Evolutionary conservation across 2,113 vertebrate species (phyloP).

Genomic region (Spermophilus dauricus): DNA sequence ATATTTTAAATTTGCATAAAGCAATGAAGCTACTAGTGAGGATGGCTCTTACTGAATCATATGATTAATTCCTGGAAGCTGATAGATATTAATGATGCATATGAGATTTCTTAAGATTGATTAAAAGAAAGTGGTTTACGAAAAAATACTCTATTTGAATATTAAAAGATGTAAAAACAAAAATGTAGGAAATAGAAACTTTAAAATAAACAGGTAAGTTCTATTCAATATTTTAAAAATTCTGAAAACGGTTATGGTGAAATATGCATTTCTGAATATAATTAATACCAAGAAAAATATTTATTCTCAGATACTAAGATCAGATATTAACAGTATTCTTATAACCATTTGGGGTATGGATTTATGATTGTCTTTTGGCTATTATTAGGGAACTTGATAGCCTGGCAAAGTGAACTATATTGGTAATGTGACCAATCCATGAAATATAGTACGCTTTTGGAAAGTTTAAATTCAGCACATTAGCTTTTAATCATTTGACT

Average conservation of each 20-base stretch:
- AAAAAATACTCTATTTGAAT: background rate
- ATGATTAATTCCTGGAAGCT: background rate
- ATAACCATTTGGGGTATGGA: background rate
- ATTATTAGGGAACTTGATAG: background rate
- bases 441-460: background rate
- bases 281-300: background rate
- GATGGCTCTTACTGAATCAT: background rate
- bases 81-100: background rate
- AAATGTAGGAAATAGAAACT: background rate
- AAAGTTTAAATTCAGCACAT: background rate
- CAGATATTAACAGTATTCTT: background rate
- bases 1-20: background rate
- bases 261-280: background rate
- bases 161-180: background rate
- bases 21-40: background rate
- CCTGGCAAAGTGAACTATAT: background rate
- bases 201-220: background rate
- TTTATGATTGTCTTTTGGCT: background rate
- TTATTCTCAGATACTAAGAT: background rate
- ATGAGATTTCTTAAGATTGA: background rate
- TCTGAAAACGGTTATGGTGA: background rate
- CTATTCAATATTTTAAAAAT: background rate
- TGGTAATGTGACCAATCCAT: background rate
- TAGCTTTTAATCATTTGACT: background rate
- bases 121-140: background rate